Base-by-base conservation (phyloP, 2,888 invertebrate genomes). In the Nipponacmea schrenckii region DNA sequence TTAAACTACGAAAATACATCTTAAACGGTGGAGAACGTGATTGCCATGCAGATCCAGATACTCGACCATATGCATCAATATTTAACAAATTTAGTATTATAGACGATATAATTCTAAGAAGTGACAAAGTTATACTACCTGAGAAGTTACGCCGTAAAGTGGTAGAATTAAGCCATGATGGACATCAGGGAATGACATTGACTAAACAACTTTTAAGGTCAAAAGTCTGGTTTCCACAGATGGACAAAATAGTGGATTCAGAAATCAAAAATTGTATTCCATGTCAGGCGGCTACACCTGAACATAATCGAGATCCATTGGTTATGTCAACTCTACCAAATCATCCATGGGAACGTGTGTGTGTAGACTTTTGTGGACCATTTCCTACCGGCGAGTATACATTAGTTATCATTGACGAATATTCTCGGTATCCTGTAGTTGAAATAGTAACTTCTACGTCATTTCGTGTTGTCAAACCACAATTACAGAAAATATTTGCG, bases 151-250 rank as follows among this genome's bases (percentile, higher is more conserved):
- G 72, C 56, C n/a, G 48, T 24, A 66, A 66, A 68, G 78, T 73
- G 1, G 68, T 80, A 10, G 31, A 74, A 12, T 46, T 81, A 17
- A 80, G 78, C 27, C 81, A 81, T 63, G 74, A 72, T 27, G 76
- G 76, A 12, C 80, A 82, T 66, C 79, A 78, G 68, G 81, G 79
- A 10, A 73, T 79, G 24, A 77, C 77, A 20, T 74, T 74, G 56
- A 80, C 79, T 4, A 82, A 79, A 72, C 66, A 68, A 65, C 68
- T 80, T 10, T 56, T 81, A 17, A 62, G 79, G 48, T 77, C 77
- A 48, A 81, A 80, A 39, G 79, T 81, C 4, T 83, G 77, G 79
- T 83, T 81, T 62, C 76, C 79, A 31, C 70, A 72, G 10, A 77
- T 80, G 12, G 78, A 81, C 70, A 65, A 69, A 62, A 46, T 74